Evolutionary conservation across 2,888 invertebrate species (phyloP), one percentile per base, ranked within the genome.

Genomic region (Phaonia tiefii): DNA sequence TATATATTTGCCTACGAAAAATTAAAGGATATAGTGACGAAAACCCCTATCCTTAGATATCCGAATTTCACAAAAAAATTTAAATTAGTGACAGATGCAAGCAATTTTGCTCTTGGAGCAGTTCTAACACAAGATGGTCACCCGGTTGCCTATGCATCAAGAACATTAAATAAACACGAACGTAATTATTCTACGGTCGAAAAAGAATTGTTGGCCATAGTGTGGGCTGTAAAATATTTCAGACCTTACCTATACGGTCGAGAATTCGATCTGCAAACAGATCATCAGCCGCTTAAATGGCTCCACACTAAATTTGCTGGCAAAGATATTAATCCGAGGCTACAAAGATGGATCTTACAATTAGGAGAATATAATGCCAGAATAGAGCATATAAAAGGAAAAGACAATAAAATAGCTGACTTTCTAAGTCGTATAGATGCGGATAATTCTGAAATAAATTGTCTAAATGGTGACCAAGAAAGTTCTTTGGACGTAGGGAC

Each of bases 211-310:
- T n/a, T n/a, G n/a, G n/a, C n/a, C n/a, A n/a, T n/a, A n/a, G n/a
- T n/a, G n/a, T n/a, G n/a, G n/a, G n/a, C n/a, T n/a, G n/a, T n/a
- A n/a, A n/a, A n/a, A n/a, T n/a, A n/a, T n/a, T n/a, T n/a, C 25
- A 37, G 77, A 4, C 78, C 78, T 26, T 73, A 73, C 15, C 20
- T 78, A 1, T 79, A 67, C n/a, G 67, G 63, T 3, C 39, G 72
- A 13, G 60, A 26, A 37, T 79, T 75, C 11, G 37, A 44, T 15
- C 69, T 79, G 4, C 65, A 79, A 65, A 74, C 69, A 15, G 79
- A 73, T n/a, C 67, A 74, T n/a, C 54, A 51, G 66, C 31, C 44
- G 20, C 13, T 54, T 26, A 75, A 65, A 10, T 22, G 22, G 46
- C 66, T 71, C 15, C 37, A 58, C 1, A 77, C 26, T 1, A 37